Evolutionary conservation across 2,797 vertebrate genomes (phyloP), one percentile per base, ranked within the genome.

Genomic region (Fundulus diaphanus): DNA sequence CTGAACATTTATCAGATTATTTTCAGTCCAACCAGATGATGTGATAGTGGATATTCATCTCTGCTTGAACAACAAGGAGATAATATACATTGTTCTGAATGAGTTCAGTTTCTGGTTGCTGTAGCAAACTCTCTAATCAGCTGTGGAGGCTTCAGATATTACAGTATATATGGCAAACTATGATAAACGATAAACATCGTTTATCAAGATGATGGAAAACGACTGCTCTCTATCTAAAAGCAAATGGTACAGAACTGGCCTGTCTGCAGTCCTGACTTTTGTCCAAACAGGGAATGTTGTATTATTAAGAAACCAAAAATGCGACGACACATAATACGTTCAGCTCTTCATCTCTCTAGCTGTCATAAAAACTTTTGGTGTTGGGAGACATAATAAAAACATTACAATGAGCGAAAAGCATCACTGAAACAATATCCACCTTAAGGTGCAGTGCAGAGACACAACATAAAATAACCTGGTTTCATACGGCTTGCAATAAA

Each of bases 121-220:
- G 57, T 54, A 48, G 7, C 29, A n/a, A 51, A 15, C 7, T 59
- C 52, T 31, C 27, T 22, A 37, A 57, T 57, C 2, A 44, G 46
- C 40, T 68, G 8, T 27, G 24, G 63, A 80, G 67, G 77, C 82
- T 85, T 83, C 82, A 76, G 75, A 57, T 76, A 5, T 42, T 52
- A 81, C 66, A 71, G 78, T 77, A 59, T 81, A 72, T 65, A 65
- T 65, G 61, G 22, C 9, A 40, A 65, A 13, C 5, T n/a, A 40
- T 65, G 22, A n/a, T n/a, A n/a, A n/a, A n/a, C n/a, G n/a, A n/a
- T 18, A 49, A 4, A 15, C 44, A 46, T 3, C 44, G 8, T 3
- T 46, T 12, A 46, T 1, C 44, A 46, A 46, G 44, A 46, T 46
- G 13, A 12, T 6, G 13, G 13, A 46, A 2, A 6, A 46, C 44